A percentile compares a stretch with the other conserved stretches of the same genome.
These are phyloP conservation scores for Venusia cambrica DNA, from an alignment of 2,888 invertebrate genomes.

Conservation along the genomic window DNA sequence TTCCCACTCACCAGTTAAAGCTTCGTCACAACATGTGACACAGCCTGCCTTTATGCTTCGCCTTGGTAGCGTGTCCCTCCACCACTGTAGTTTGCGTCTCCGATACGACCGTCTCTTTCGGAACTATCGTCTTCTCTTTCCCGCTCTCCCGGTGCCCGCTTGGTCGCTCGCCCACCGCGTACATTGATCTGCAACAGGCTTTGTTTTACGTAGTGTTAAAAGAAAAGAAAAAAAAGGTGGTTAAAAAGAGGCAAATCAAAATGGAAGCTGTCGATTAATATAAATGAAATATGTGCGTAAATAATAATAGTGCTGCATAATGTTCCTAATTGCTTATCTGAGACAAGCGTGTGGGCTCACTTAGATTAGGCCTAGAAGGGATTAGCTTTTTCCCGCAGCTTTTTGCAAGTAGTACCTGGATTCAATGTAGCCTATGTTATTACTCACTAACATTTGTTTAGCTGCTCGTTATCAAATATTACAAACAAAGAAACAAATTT, in stretches of 20 bases:
- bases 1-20: constrained; percentile 70
- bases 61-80: constrained; percentile 38
- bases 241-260: constrained; percentile 1
- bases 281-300: too few relatives aligned
- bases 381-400: too few relatives aligned
- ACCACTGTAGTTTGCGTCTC: constrained; percentile 37
- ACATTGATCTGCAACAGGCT: constrained; percentile 76
- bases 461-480: too few relatives aligned
- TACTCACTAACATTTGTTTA: too few relatives aligned
- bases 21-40: constrained; percentile 80
- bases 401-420: too few relatives aligned
- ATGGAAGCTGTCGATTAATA: too few relatives aligned
- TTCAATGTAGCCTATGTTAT: too few relatives aligned
- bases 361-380: too few relatives aligned
- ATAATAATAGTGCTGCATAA: too few relatives aligned
- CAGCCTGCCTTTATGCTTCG: constrained; percentile 64
- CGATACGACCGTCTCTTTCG: constrained; percentile 40
- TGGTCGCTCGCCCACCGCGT: constrained; percentile 69
- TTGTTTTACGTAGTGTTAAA: constrained; percentile 56
- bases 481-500: too few relatives aligned
- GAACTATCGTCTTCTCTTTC: constrained; percentile 46
- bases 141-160: constrained; percentile 52
- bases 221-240: constrained; percentile 26
- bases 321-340: too few relatives aligned
- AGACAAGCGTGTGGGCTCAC: too few relatives aligned